Evolutionary conservation across 2,888 invertebrate genomes (phyloP).

Genomic region (Mantis religiosa): DNA sequence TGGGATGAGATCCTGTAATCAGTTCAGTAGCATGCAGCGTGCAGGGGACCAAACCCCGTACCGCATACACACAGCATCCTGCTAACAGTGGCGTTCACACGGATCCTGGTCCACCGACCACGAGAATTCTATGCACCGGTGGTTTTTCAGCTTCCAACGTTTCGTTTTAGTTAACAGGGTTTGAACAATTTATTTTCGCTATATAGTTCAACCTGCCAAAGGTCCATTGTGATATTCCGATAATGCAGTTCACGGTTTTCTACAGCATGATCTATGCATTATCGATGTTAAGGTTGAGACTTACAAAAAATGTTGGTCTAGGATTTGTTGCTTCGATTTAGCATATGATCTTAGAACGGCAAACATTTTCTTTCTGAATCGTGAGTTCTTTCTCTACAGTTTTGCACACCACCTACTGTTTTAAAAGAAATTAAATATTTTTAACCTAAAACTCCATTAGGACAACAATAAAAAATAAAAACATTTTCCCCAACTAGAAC

Average conservation of each 20-base stretch:
- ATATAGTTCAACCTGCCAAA: background rate
- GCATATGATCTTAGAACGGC: too few species aligned
- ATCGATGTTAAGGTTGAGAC: background rate
- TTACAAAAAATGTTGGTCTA: too few species aligned
- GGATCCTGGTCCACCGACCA: background rate
- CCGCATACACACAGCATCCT: background rate
- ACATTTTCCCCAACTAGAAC: too few species aligned
- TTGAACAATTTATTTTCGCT: background rate
- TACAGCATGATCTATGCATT: background rate
- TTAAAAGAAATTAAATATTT: too few species aligned
- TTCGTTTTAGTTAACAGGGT: background rate
- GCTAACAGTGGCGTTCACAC: background rate
- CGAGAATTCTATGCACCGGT: background rate
- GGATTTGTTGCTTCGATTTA: too few species aligned
- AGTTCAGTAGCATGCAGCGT: constrained; percentile 24
- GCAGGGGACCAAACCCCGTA: background rate
- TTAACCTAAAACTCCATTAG: too few species aligned
- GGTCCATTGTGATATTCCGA: background rate
- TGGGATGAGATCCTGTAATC: constrained; percentile 19
- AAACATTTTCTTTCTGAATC: too few species aligned
- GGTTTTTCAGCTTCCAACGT: background rate
- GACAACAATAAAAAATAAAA: too few species aligned
- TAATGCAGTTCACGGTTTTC: background rate
- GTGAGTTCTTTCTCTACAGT: too few species aligned
- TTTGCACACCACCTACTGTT: too few species aligned